Percentiles rank a stretch among this genome's conserved stretches.
Evolutionary conservation across 2,797 vertebrate species (phyloP).

Genomic region (Phoxinus dragarum): DNA sequence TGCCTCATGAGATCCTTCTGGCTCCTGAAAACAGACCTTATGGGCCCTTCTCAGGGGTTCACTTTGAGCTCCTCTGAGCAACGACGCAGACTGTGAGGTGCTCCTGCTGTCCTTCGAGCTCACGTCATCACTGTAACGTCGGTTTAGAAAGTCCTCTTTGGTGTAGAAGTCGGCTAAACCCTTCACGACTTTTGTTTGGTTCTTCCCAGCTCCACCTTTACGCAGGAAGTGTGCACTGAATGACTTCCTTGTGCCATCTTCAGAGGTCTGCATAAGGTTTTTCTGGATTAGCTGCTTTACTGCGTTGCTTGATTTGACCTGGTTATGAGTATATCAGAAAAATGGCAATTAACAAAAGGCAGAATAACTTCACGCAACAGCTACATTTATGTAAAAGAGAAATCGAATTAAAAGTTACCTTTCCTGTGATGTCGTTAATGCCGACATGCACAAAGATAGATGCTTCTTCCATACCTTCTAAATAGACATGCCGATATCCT

Average conservation of each 20-base stretch:
- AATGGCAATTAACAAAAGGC: not conserved
- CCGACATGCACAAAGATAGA: slow-evolving; percentile 96
- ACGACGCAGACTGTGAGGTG: slow-evolving; percentile 67
- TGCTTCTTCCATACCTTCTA: slow-evolving; percentile 94
- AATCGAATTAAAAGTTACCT: slow-evolving; percentile 79
- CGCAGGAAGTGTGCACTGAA: slow-evolving; percentile 83
- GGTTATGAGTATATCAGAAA: slow-evolving; percentile 13
- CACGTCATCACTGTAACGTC: slow-evolving; percentile 56
- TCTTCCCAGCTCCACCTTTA: slow-evolving; percentile 79
- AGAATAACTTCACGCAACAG: not conserved
- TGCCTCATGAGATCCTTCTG: slow-evolving; percentile 73
- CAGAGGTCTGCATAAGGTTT: slow-evolving; percentile 68
- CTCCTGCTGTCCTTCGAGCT: slow-evolving; percentile 84
- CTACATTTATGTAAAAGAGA: not conserved
- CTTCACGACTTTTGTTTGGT: slow-evolving; percentile 78
- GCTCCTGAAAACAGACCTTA: slow-evolving; percentile 82
- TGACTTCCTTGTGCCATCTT: slow-evolving; percentile 56
- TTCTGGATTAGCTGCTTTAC: slow-evolving; percentile 78
- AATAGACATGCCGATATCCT: slow-evolving; percentile 96
- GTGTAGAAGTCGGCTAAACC: slow-evolving; percentile 78
- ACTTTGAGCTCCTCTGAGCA: slow-evolving; percentile 80
- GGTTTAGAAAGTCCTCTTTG: slow-evolving; percentile 67
- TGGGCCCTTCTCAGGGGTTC: slow-evolving; percentile 84
- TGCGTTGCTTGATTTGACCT: slow-evolving; percentile 76
- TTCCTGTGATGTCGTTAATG: slow-evolving; percentile 87